A percentile compares a stretch with the other conserved stretches of the same genome.
These are phyloP conservation scores for Dryobates pubescens DNA, from an alignment of 2,797 vertebrate genomes.

Conservation along the genomic window DNA sequence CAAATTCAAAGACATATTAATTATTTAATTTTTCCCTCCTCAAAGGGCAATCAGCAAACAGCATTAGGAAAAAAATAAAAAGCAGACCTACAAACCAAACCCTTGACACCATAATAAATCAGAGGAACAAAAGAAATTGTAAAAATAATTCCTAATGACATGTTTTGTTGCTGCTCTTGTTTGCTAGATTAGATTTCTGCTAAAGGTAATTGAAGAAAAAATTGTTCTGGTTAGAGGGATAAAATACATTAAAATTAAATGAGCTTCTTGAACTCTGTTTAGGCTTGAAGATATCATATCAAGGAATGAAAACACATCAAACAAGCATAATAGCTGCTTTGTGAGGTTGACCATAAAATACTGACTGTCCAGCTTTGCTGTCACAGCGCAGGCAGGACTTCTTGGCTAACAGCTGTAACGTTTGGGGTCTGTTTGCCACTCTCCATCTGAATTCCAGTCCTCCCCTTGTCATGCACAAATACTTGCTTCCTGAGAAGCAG, in stretches of 20 bases:
- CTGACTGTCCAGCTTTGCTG: background rate
- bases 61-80: conserved; percentile 14
- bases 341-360: background rate
- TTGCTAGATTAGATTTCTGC: conserved; percentile 57
- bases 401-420: too few species aligned
- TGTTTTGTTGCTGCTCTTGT: conserved; percentile 52
- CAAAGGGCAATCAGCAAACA: conserved; percentile 36
- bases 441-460: background rate
- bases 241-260: conserved; percentile 58
- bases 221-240: conserved; percentile 46
- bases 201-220: conserved; percentile 65
- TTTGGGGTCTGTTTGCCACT: background rate
- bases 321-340: background rate
- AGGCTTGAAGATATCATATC: background rate
- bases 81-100: too few species aligned
- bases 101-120: conserved; percentile 53
- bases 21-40: background rate
- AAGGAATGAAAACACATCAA: background rate
- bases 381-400: background rate
- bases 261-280: conserved; percentile 21
- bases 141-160: conserved; percentile 58
- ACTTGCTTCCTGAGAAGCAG: background rate
- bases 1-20: background rate
- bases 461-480: background rate
- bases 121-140: conserved; percentile 34